These are phyloP conservation scores for Tachina lurida DNA, from an alignment of 2,888 invertebrate species.

Conservation along the genomic window DNA sequence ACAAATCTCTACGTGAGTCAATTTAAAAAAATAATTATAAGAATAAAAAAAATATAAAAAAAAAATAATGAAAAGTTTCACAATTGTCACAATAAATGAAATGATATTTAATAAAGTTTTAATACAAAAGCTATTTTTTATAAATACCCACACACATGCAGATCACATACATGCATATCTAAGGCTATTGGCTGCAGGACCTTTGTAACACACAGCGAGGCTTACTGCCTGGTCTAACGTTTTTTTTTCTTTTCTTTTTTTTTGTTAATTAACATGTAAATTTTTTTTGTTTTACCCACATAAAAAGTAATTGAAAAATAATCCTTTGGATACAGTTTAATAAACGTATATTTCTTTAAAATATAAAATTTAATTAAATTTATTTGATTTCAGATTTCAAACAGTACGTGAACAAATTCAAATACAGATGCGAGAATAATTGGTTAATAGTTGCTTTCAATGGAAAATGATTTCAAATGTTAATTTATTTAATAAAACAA, in stretches of 20 bases:
- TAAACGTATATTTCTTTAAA: conserved; percentile 45
- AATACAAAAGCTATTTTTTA: neutral
- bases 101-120: conserved; percentile 15
- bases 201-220: neutral
- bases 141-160: neutral
- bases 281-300: conserved; percentile 44
- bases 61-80: conserved; percentile 10
- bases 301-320: conserved; percentile 58
- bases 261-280: conserved; percentile 22
- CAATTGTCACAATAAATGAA: conserved; percentile 4
- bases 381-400: conserved; percentile 42
- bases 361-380: conserved; percentile 59
- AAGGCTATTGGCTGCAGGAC: neutral
- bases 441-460: neutral
- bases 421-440: neutral
- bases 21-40: neutral
- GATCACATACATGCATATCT: neutral
- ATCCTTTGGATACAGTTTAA: conserved; percentile 46
- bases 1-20: conserved; percentile 16
- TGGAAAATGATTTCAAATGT: neutral
- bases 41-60: neutral
- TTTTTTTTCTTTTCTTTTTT: neutral
- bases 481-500: too few relatives aligned
- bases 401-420: neutral
- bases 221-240: neutral